These are phyloP conservation scores for Apomyelois bistriatella DNA, from an alignment of 2,888 invertebrate species.

Conservation along the genomic window DNA sequence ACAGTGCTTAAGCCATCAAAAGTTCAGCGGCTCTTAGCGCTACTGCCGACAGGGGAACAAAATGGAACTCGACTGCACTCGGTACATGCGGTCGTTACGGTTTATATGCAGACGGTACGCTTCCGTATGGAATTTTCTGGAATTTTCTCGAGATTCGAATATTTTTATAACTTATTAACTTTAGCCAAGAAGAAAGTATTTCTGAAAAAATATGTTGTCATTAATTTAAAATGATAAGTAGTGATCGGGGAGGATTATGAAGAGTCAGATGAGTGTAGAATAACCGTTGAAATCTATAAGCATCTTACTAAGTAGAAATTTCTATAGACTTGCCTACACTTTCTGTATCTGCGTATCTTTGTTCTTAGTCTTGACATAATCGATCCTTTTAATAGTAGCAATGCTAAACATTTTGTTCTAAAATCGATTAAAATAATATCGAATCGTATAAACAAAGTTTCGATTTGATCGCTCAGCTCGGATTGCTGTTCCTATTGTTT, in stretches of 20 bases:
- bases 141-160: background rate
- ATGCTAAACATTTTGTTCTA: background rate
- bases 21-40: constrained; percentile 42
- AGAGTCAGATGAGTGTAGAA: too few species aligned
- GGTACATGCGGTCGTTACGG: background rate
- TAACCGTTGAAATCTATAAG: too few species aligned
- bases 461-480: background rate
- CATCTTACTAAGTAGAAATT: too few species aligned
- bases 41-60: constrained; percentile 28
- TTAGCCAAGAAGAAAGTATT: background rate
- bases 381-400: background rate
- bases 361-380: too few species aligned
- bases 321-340: too few species aligned
- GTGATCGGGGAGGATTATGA: too few species aligned
- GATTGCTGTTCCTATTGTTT: background rate
- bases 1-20: constrained; percentile 41
- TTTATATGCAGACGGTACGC: constrained; percentile 3
- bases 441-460: constrained; percentile 5
- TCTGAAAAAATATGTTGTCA: too few species aligned
- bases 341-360: too few species aligned
- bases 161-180: background rate
- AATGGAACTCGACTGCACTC: background rate
- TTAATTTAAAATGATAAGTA: too few species aligned
- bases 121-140: background rate
- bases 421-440: constrained; percentile 5